Percentiles rank a stretch among this genome's conserved stretches.
phyloP scores from a whole-genome alignment of 2,797 vertebrate species.

The Lates japonicus region DNA sequence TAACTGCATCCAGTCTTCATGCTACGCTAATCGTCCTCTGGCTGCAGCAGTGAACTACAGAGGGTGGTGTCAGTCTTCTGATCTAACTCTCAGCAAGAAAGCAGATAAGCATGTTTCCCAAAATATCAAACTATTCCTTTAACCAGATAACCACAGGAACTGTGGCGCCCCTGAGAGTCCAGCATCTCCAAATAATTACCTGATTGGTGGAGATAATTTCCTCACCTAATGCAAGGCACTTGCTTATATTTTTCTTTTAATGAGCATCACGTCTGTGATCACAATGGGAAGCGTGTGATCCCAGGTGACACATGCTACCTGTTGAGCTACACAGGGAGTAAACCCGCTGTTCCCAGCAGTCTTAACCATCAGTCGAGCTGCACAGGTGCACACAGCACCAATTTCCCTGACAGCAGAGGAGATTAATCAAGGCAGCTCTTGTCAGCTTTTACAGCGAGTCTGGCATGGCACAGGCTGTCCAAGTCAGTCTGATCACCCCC shows the following conservation, averaged over 20 bases:
- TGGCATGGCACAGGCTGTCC: conserved; percentile 38
- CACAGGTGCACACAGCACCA: conserved; percentile 47
- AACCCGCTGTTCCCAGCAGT: conserved; percentile 44
- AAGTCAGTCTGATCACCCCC: conserved; percentile 31
- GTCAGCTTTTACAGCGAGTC: conserved; percentile 56
- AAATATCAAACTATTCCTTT: not conserved
- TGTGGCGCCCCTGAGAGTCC: not conserved
- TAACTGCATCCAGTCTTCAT: not conserved
- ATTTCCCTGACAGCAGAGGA: conserved; percentile 57
- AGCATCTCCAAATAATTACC: not conserved
- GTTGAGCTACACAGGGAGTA: conserved; percentile 21
- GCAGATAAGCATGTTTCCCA: not conserved
- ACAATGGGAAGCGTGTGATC: conserved; percentile 13
- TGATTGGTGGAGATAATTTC: not conserved
- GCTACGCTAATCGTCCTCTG: not conserved
- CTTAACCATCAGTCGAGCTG: conserved; percentile 20
- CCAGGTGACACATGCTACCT: conserved; percentile 24
- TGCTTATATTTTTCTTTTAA: conserved; percentile 8
- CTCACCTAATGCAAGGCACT: not conserved
- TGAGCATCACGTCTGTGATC: conserved; percentile 1
- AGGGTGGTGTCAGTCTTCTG: not conserved
- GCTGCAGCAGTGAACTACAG: not conserved
- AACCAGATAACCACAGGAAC: not conserved
- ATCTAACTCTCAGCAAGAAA: not conserved
- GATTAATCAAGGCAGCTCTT: conserved; percentile 66